These are phyloP conservation scores for Sardinella longiceps DNA, from an alignment of 2,797 vertebrate species.

Conservation along the genomic window DNA sequence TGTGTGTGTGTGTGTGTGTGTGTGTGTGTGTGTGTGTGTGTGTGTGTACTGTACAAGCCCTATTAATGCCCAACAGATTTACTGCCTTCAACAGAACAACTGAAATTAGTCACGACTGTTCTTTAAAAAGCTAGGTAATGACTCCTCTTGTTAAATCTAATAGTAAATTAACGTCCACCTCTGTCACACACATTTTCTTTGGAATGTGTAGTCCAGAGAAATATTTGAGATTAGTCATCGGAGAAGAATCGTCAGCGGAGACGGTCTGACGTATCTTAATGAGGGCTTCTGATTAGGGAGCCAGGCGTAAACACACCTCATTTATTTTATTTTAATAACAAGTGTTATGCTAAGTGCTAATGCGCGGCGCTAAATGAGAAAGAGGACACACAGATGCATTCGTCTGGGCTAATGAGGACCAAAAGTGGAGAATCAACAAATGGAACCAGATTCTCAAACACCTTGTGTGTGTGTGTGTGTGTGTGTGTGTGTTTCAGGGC, in stretches of 20 bases:
- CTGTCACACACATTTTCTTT: constrained; percentile 56
- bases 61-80: constrained; percentile 34
- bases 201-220: constrained; percentile 52
- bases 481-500: background rate
- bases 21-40: too few relatives aligned
- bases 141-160: background rate
- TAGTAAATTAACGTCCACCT: constrained; percentile 26
- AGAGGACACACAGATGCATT: background rate
- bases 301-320: constrained; percentile 53
- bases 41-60: constrained; percentile 30
- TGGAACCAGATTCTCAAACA: background rate
- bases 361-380: background rate
- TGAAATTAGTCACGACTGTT: too few relatives aligned
- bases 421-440: background rate
- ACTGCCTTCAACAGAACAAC: too few relatives aligned
- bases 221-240: constrained; percentile 45
- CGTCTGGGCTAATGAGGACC: background rate
- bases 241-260: constrained; percentile 54
- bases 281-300: constrained; percentile 62
- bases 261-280: constrained; percentile 62
- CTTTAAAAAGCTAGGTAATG: too few relatives aligned
- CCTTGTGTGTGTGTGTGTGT: background rate
- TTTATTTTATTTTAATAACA: constrained; percentile 65
- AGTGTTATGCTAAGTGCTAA: constrained; percentile 49
- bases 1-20: too few relatives aligned